Evolutionary conservation across 2,888 invertebrate species (phyloP).

Genomic region (Acanthopleura granulata): DNA sequence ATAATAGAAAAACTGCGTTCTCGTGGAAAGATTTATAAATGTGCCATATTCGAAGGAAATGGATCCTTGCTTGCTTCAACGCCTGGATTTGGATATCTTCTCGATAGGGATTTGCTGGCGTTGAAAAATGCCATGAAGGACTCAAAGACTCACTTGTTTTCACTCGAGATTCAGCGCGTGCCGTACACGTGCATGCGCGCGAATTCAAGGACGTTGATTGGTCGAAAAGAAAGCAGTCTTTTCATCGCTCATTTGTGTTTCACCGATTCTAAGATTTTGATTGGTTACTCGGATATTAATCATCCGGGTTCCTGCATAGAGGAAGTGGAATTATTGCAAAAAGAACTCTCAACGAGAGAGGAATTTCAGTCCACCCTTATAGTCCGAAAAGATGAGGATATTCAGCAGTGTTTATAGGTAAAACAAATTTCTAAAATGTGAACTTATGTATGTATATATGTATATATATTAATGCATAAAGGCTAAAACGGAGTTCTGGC

Average conservation of each 20-base stretch:
- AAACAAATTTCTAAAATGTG: too few relatives aligned
- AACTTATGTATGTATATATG: too few relatives aligned
- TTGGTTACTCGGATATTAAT: not conserved
- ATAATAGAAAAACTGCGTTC: not conserved
- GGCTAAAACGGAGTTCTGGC: too few relatives aligned
- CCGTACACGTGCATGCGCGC: not conserved
- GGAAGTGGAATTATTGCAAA: not conserved
- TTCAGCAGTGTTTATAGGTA: too few relatives aligned
- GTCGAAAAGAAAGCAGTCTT: not conserved
- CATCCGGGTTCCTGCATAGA: conserved; percentile 10
- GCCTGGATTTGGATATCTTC: conserved; percentile 8
- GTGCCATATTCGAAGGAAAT: not conserved
- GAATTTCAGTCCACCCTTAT: not conserved
- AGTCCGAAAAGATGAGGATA: too few relatives aligned
- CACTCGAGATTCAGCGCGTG: conserved; percentile 11
- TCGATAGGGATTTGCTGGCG: not conserved
- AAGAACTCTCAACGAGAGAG: not conserved
- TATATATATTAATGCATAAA: too few relatives aligned
- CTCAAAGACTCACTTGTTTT: not conserved
- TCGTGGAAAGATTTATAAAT: conserved; percentile 2
- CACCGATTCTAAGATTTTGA: not conserved
- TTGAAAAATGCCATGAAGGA: conserved; percentile 3
- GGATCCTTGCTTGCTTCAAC: conserved; percentile 5
- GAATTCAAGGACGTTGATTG: not conserved
- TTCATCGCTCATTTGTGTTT: not conserved